phyloP scores from a whole-genome alignment of 1,140 invertebrate species.

The Drosophila pseudoananassae region DNA sequence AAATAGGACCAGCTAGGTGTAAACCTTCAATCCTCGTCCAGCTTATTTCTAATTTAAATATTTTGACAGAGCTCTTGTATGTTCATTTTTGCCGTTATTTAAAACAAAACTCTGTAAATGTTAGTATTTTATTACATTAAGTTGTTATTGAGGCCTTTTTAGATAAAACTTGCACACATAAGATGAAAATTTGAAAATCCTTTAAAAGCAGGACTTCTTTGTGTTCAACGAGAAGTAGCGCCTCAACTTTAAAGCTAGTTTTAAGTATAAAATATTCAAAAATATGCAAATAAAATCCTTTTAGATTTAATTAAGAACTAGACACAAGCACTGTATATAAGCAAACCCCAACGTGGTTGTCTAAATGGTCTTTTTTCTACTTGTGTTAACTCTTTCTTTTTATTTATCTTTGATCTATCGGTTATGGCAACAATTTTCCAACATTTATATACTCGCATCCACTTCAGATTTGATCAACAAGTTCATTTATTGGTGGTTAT shows the following conservation, averaged over 20 bases:
- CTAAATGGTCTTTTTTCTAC: constrained; percentile 52
- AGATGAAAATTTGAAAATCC: constrained; percentile 5
- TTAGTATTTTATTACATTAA: constrained; percentile 75
- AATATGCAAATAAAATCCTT: constrained; percentile 16
- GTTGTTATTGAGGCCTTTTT: constrained; percentile 78
- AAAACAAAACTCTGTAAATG: constrained; percentile 62
- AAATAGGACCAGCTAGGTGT: too few relatives aligned
- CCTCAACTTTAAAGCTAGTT: constrained; percentile 55
- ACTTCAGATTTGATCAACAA: constrained; percentile 28
- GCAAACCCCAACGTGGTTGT: constrained; percentile 29
- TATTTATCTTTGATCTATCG: constrained; percentile 29
- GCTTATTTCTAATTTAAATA: constrained; percentile 22
- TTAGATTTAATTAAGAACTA: constrained; percentile 34
- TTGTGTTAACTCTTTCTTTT: constrained; percentile 22
- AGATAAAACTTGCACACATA: constrained; percentile 40
- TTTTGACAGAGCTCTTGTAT: constrained; percentile 41
- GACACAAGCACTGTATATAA: constrained; percentile 62
- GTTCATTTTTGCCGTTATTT: constrained; percentile 46
- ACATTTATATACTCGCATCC: constrained; percentile 33
- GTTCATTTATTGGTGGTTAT: constrained; percentile 28
- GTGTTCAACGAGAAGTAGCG: constrained; percentile 32
- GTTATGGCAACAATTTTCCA: constrained; percentile 65
- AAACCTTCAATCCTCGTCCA: neutral
- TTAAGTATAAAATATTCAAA: constrained; percentile 40
- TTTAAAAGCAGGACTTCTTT: constrained; percentile 27